Base-by-base conservation (phyloP, 1,140 invertebrate species). In the Zophobas atratus region DNA sequence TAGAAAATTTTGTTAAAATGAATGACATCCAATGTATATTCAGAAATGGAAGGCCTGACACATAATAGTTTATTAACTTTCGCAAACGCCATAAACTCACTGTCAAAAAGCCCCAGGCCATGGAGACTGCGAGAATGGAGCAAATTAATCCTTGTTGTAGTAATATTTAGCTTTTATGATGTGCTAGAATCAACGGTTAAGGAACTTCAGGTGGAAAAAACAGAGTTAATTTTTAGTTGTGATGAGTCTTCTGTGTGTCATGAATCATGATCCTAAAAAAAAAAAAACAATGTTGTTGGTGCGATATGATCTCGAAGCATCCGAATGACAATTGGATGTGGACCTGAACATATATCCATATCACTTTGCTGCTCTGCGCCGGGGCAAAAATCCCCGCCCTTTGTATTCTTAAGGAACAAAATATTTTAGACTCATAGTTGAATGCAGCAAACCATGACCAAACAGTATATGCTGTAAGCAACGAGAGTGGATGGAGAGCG, bases 131-230 rank as follows among this genome's bases (percentile, higher is more conserved):
- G 4, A 53, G 49, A 53, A 53, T 53, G 49, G 20, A 53, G 49
- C 49, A 53, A 53, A 53, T 53, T 32, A 53, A 53, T 53, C 49
- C 20, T 6, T 53, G 4, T 53, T 20, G 20, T 20, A 20, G 49
- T 53, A 53, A 53, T 53, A 53, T 53, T 6, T 53, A n/a, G 20
- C 49, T 53, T 53, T 53, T 53, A 53, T 53, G 49, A 53, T n/a
- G 4, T 53, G 20, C 49, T 53, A 6, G 49, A 53, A 20, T 6
- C 20, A 6, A 20, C 20, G 20, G 49, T 53, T n/a, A 53, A 8
- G 20, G 20, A 53, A 53, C 49, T 53, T 53, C 20, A 53, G 20
- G 2, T 53, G 20, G 20, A 53, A 53, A 3, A 46, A 6, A 53
- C 49, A 53, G 49, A 53, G 20, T n/a, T 53, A 53, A 53, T 53